A percentile compares a stretch with the other conserved stretches of the same genome.
Evolutionary conservation across 1,140 invertebrate species (phyloP).

Genomic region (Drosophila kepulauana): DNA sequence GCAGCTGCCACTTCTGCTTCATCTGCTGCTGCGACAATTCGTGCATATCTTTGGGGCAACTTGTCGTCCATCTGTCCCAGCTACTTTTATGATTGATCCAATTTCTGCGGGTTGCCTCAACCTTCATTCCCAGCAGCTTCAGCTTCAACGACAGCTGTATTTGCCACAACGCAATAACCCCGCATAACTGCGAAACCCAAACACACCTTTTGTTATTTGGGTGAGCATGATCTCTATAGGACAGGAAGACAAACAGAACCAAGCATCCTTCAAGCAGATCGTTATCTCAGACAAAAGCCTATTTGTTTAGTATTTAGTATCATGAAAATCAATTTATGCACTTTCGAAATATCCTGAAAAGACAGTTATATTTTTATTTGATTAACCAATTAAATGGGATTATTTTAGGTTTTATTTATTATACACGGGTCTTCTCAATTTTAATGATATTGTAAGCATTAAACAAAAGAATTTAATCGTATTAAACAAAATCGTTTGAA

Average conservation of each 20-base stretch:
- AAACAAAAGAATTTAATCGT: no score
- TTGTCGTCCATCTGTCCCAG: slow-evolving; percentile 13
- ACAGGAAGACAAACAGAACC: no score
- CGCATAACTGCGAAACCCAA: slow-evolving; percentile 38
- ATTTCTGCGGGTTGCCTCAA: slow-evolving; percentile 66
- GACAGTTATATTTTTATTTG: no score
- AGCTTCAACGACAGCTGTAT: slow-evolving; percentile 61
- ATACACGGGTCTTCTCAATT: no score
- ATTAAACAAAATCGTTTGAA: no score
- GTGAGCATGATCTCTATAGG: background rate
- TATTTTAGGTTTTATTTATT: no score
- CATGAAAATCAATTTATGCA: no score
- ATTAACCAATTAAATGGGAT: no score
- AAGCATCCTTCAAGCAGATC: background rate
- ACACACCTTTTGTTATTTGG: slow-evolving; percentile 32
- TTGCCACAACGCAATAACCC: slow-evolving; percentile 46
- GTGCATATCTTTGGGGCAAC: slow-evolving; percentile 38
- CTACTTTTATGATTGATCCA: slow-evolving; percentile 65
- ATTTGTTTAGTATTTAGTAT: no score
- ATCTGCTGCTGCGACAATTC: slow-evolving; percentile 52
- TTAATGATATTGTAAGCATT: no score
- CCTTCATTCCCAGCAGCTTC: slow-evolving; percentile 7
- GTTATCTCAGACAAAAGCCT: background rate
- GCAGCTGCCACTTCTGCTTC: slow-evolving; percentile 15
- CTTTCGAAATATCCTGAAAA: no score